phyloP scores from a whole-genome alignment of 2,888 invertebrate species.

The Melieria picta region DNA sequence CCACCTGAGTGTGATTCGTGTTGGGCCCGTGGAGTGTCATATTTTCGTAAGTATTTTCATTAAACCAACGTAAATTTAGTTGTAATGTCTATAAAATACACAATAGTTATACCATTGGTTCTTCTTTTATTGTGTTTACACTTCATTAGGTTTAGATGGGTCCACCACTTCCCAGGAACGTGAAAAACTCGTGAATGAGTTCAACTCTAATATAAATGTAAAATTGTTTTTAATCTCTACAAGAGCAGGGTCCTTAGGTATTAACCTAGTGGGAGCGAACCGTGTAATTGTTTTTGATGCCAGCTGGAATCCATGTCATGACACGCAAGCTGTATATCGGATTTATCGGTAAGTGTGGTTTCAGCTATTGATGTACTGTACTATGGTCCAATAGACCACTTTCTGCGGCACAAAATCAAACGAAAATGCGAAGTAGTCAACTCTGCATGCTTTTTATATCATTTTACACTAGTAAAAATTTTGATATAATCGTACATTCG shows the following conservation, averaged over 20 bases:
- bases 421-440: too few relatives aligned
- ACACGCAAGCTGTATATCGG: constrained; percentile 96
- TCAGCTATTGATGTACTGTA: neutral
- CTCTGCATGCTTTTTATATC: too few relatives aligned
- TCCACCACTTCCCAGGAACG: constrained; percentile 93
- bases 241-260: constrained; percentile 94
- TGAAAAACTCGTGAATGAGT: constrained; percentile 95
- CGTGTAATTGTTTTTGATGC: constrained; percentile 97
- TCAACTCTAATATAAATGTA: constrained; percentile 87
- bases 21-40: constrained; percentile 89
- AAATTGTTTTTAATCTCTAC: constrained; percentile 96
- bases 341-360: constrained; percentile 73
- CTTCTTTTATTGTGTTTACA: constrained; percentile 17
- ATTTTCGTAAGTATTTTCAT: constrained; percentile 80
- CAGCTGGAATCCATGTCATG: constrained; percentile 99
- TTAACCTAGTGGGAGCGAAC: constrained; percentile 97
- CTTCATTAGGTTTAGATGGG: constrained; percentile 83
- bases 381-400: too few relatives aligned
- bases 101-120: neutral
- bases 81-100: neutral
- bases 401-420: too few relatives aligned
- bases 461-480: too few relatives aligned
- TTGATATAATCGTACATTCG: too few relatives aligned
- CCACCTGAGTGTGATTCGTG: constrained; percentile 76
- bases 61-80: too few relatives aligned